Evolutionary conservation across 2,113 vertebrate genomes (phyloP).

Genomic region (Eclectus roratus): DNA sequence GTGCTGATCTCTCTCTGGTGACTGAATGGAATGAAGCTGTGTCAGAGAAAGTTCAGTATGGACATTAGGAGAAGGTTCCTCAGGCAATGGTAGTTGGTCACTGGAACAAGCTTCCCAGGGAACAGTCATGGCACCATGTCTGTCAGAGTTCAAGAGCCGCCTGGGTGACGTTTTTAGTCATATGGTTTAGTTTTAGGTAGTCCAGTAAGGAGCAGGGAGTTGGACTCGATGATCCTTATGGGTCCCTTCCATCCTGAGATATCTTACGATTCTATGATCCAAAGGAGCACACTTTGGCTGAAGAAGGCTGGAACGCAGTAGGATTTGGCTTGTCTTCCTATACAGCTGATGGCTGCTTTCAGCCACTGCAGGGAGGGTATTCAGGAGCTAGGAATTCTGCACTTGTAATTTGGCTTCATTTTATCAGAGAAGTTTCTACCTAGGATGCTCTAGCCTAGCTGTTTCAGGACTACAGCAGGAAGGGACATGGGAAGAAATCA

Average conservation of each 20-base stretch:
- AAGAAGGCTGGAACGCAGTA: background rate
- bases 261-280: background rate
- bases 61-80: background rate
- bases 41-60: background rate
- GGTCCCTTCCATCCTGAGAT: background rate
- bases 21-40: background rate
- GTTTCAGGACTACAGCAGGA: background rate
- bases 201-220: background rate
- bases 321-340: background rate
- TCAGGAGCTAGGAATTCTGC: background rate
- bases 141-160: background rate
- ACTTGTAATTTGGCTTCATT: background rate
- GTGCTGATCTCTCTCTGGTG: background rate
- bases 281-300: background rate
- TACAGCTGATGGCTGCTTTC: background rate
- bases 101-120: background rate
- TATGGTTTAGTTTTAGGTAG: background rate
- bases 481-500: background rate
- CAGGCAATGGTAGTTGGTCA: background rate
- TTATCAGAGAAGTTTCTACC: background rate
- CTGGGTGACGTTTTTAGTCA: background rate
- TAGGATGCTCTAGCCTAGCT: background rate
- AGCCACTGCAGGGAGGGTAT: background rate
- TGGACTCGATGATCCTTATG: accelerated
- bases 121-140: background rate